phyloP scores from a whole-genome alignment of 2,888 invertebrate genomes.

The Holacanthella duospinosa region DNA sequence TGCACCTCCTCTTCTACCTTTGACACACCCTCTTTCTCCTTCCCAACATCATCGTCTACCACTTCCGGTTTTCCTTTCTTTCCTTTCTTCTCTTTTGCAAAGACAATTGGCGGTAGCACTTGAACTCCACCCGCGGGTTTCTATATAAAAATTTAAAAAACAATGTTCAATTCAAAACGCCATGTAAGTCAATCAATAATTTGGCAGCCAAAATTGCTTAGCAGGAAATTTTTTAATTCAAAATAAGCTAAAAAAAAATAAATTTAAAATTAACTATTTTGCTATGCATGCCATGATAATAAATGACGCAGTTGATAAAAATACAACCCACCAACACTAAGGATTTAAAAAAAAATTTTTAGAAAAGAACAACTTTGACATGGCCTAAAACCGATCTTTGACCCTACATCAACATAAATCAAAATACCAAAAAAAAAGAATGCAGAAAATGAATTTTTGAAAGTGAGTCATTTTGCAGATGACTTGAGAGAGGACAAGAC shows the following conservation, averaged over 20 bases:
- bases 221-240: background rate
- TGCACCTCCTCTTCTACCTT: conserved; percentile 9
- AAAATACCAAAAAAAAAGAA: too few species aligned
- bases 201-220: too few species aligned
- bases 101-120: conserved; percentile 56
- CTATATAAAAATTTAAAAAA: conserved; percentile 45
- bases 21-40: conserved; percentile 33
- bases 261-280: background rate
- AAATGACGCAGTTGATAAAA: too few species aligned
- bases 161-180: background rate
- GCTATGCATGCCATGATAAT: too few species aligned
- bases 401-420: too few species aligned
- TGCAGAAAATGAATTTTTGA: background rate
- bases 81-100: conserved; percentile 46
- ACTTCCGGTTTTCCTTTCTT: conserved; percentile 35
- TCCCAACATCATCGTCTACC: conserved; percentile 23
- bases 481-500: conserved; percentile 10
- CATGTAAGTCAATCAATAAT: too few species aligned
- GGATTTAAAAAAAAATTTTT: too few species aligned
- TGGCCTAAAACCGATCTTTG: too few species aligned
- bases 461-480: background rate
- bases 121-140: conserved; percentile 75
- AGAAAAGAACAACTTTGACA: too few species aligned
- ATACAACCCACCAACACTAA: too few species aligned
- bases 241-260: background rate